Base-by-base conservation (phyloP, 2,888 invertebrate species). In the Lingula anatina region DNA sequence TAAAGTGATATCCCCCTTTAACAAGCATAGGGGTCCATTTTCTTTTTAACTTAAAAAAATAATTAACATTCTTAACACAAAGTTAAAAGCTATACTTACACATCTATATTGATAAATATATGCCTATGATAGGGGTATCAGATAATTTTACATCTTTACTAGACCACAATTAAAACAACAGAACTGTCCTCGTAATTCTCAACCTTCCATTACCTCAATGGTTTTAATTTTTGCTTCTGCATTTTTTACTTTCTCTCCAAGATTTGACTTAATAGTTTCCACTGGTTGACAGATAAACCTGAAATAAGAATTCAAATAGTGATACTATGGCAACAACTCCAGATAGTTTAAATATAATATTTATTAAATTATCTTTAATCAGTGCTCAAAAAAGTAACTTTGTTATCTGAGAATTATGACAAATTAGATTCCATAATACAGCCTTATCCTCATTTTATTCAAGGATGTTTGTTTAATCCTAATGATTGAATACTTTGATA, bases 281-380 rank as follows among this genome's bases (percentile, higher is more conserved):
- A 85, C 79, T 51, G 86, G 84, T 45, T 86, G 85, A 26, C 86
- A 77, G 20, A 90, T 78, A 72, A 91, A 91, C 76, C 76, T 76
- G 52, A 25, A 56, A 55, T n/a, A n/a, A n/a, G n/a, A 36, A 46
- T 27, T 23, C 41, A 18, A 18, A n/a, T 37, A 52, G 18, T 21
- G 15, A 20, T 21, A 37, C 24, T 15, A 27, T 28, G 35, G 31
- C 7, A 21, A n/a, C 23, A 31, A n/a, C 18, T 15, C 18, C 18
- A 2, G 18, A 46, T 25, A 21, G 9, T 37, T 15, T 9, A 23
- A 38, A 23, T 3, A 1, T 46, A n/a, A 27, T 31, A 31, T 18
- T 39, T 27, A 27, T 28, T 21, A 28, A 27, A 49, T 3, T 15
- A 24, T 12, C n/a, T n/a, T n/a, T n/a, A n/a, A n/a, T n/a, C n/a